These are phyloP conservation scores for Gallinago stenura DNA, from an alignment of 2,797 vertebrate genomes.

Conservation along the genomic window DNA sequence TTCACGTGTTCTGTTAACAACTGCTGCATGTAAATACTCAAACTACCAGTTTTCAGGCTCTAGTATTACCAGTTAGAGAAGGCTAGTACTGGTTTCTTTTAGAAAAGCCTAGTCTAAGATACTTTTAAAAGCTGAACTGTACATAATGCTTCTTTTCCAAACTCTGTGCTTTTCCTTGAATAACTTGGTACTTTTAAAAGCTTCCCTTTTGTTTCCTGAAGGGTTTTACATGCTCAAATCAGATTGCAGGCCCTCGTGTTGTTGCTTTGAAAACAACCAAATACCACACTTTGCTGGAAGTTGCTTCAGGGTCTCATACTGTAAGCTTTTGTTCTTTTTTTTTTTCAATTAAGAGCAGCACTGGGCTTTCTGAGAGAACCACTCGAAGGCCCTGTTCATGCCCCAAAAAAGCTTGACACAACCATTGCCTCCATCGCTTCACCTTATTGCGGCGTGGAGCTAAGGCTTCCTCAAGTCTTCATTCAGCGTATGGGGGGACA, in stretches of 20 bases:
- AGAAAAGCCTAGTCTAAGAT: background rate
- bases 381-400: background rate
- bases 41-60: background rate
- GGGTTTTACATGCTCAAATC: background rate
- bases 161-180: background rate
- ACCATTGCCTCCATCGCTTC: background rate
- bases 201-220: background rate
- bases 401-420: background rate
- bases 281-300: background rate
- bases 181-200: background rate
- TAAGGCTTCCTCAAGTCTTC: background rate
- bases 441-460: accelerated
- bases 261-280: background rate
- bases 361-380: background rate
- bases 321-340: conserved; percentile 18
- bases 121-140: background rate
- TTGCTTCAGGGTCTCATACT: background rate
- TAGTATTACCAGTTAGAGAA: background rate
- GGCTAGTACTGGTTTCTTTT: too few relatives aligned
- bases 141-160: background rate
- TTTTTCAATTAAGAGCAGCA: background rate
- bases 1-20: background rate
- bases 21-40: background rate
- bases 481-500: accelerated
- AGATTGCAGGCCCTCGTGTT: background rate